Conservation (phyloP, 2,797 vertebrate species). For the Nasua narica region DNA sequence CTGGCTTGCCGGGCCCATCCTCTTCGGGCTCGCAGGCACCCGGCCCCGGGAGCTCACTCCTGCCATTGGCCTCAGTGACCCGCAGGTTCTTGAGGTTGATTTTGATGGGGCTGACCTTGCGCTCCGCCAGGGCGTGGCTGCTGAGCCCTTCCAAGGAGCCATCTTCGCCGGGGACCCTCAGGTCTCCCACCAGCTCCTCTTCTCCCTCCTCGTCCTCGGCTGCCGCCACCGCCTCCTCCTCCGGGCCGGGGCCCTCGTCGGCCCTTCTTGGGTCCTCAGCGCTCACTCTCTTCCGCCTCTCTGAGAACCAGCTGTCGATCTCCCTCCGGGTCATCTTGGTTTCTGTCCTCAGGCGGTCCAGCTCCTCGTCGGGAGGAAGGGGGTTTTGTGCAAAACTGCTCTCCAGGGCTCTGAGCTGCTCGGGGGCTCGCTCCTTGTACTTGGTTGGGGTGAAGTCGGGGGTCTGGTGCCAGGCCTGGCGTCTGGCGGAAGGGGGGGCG, state of each 20-base stretch:
- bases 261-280: slow-evolving; percentile 88
- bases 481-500: slow-evolving; percentile 85
- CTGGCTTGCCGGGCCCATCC: slow-evolving; percentile 37
- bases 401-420: slow-evolving; percentile 95
- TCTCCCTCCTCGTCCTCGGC: slow-evolving; percentile 68
- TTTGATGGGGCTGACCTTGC: slow-evolving; percentile 97
- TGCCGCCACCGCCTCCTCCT: slow-evolving; percentile 83
- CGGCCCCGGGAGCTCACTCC: slow-evolving; percentile 76
- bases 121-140: slow-evolving; percentile 76
- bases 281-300: slow-evolving; percentile 89
- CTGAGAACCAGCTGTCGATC: slow-evolving; percentile 97
- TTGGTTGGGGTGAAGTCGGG: slow-evolving; percentile 95
- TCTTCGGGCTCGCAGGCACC: slow-evolving; percentile 51
- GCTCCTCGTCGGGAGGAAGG: slow-evolving; percentile 91
- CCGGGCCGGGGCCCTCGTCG: slow-evolving; percentile 80
- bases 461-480: slow-evolving; percentile 89
- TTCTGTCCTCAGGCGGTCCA: slow-evolving; percentile 92
- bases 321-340: slow-evolving; percentile 99
- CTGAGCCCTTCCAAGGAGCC: slow-evolving; percentile 76
- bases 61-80: slow-evolving; percentile 93
- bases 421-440: slow-evolving; percentile 96
- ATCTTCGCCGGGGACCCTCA: slow-evolving; percentile 84
- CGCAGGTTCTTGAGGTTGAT: slow-evolving; percentile 98
- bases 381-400: slow-evolving; percentile 91
- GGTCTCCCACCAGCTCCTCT: slow-evolving; percentile 79